Percentiles rank a stretch among this genome's conserved stretches.
Conservation (phyloP, 1,140 invertebrate genomes). For the Dendrolimus punctatus region DNA sequence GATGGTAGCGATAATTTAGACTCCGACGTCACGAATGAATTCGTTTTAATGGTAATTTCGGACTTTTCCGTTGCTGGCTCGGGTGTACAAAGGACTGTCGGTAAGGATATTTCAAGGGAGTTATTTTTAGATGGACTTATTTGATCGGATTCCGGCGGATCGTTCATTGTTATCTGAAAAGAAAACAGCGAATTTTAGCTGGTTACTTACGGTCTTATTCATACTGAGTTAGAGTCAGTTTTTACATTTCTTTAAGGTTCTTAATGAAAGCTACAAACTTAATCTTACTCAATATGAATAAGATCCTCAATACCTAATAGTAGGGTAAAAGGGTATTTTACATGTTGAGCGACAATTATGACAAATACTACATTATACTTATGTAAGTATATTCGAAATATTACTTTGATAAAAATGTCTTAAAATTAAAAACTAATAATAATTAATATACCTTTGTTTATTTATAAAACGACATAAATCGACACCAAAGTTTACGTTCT, state of each 20-base stretch:
- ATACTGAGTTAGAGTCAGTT: no score
- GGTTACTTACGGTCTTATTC: no score
- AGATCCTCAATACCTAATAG: not conserved
- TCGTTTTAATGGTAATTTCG: conserved; percentile 21
- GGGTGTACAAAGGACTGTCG: conserved; percentile 48
- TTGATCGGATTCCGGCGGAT: conserved; percentile 29
- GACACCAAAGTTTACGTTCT: no score
- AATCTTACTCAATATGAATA: no score
- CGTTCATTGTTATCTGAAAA: conserved; percentile 51
- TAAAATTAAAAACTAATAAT: no score
- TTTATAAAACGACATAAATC: no score
- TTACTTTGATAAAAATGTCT: no score
- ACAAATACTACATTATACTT: no score
- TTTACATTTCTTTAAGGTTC: no score
- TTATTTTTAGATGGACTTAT: conserved; percentile 29
- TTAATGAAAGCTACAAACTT: no score
- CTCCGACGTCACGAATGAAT: conserved; percentile 38
- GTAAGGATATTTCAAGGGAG: conserved; percentile 44
- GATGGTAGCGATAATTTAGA: conserved; percentile 56
- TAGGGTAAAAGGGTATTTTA: not conserved
- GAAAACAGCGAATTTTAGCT: conserved; percentile 13
- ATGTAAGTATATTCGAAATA: no score
- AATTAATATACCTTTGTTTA: no score
- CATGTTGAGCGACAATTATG: not conserved
- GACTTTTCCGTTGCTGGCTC: conserved; percentile 27